Evolutionary conservation across 2,888 invertebrate genomes (phyloP).

Genomic region (Clistopyga incitator): DNA sequence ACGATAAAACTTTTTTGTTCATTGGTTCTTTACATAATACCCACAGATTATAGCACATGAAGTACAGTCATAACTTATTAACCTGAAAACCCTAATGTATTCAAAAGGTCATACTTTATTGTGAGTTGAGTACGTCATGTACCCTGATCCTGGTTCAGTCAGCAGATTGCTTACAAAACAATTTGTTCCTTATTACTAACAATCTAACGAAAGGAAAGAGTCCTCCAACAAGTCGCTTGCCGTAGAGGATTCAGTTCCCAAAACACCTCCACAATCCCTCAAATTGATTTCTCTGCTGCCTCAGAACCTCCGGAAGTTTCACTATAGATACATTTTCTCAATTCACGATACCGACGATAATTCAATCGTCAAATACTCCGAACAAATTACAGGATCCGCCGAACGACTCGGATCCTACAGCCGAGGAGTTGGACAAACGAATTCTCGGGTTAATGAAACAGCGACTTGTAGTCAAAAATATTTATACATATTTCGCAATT

Average conservation of each 20-base stretch:
- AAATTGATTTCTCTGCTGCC: too few relatives aligned
- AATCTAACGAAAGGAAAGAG: background rate
- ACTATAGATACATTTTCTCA: background rate
- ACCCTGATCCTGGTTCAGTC: background rate
- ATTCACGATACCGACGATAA: background rate
- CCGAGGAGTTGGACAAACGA: constrained; percentile 8
- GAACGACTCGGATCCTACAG: background rate
- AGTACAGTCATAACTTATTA: too few relatives aligned
- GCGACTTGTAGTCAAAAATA: constrained; percentile 1
- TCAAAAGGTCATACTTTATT: background rate
- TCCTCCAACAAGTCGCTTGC: background rate
- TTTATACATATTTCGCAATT: constrained; percentile 14
- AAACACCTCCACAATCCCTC: background rate
- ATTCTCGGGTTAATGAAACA: constrained; percentile 21
- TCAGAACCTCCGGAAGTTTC: too few relatives aligned
- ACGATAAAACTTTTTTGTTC: background rate
- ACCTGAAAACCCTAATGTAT: too few relatives aligned
- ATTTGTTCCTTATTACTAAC: background rate
- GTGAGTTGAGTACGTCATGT: background rate
- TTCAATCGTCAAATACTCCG: background rate
- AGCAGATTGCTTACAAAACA: background rate
- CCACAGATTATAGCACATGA: background rate
- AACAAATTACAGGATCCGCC: background rate
- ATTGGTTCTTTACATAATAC: background rate
- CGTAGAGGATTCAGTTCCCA: background rate